Conservation (phyloP, 2,888 invertebrate species). For the Pandemis corylana region DNA sequence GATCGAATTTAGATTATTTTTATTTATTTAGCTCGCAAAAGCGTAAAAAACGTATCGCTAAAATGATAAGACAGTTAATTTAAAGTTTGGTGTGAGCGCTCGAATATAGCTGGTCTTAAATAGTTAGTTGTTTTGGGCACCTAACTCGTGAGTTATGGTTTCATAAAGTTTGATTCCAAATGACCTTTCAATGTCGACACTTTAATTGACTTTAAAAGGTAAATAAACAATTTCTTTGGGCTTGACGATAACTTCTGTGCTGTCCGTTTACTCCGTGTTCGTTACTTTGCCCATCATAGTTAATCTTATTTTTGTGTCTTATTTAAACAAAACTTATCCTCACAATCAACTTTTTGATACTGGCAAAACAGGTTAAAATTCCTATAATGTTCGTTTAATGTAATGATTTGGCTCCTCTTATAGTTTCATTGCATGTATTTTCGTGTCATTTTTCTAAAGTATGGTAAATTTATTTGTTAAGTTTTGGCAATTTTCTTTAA, state of each 20-base stretch:
- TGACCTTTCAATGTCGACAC: slow-evolving; percentile 43
- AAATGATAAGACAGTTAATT: background rate
- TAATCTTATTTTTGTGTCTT: background rate
- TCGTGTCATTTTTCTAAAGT: no score
- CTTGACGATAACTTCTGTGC: slow-evolving; percentile 8
- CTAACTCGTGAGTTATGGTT: background rate
- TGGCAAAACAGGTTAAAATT: no score
- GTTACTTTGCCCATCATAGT: background rate
- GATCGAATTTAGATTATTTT: no score
- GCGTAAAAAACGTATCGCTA: background rate
- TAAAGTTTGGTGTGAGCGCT: background rate
- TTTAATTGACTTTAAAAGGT: slow-evolving; percentile 31
- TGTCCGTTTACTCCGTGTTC: background rate
- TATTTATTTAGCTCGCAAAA: background rate
- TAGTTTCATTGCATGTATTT: no score
- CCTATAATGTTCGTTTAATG: no score
- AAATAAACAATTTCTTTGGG: slow-evolving; percentile 21
- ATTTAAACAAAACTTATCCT: background rate
- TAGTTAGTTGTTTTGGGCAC: slow-evolving; percentile 8
- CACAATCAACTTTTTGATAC: background rate
- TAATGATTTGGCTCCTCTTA: no score
- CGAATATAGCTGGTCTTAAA: background rate
- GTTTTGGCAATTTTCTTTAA: background rate
- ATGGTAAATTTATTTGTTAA: no score
- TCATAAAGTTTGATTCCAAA: background rate